Evolutionary conservation across 2,113 vertebrate species (phyloP).

Genomic region (Chiloscyllium plagiosum): DNA sequence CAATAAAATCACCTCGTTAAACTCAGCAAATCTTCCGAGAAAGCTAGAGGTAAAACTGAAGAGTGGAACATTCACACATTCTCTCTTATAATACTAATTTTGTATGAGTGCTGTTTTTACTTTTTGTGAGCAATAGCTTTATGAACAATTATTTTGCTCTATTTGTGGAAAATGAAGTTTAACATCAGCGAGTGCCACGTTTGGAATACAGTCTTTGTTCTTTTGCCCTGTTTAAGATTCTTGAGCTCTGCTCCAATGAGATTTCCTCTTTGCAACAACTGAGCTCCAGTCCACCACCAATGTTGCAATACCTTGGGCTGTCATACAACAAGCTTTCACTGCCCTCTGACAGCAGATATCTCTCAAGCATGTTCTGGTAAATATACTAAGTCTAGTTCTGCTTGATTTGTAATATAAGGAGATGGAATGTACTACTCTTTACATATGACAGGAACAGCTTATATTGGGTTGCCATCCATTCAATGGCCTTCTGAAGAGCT

Average conservation of each 20-base stretch:
- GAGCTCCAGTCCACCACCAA: constrained; percentile 46
- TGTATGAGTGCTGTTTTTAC: neutral
- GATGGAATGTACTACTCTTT: neutral
- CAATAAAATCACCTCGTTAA: constrained; percentile 64
- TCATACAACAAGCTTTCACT: constrained; percentile 61
- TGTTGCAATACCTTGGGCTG: constrained; percentile 68
- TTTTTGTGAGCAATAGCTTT: neutral
- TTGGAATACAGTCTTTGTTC: neutral
- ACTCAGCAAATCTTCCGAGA: constrained; percentile 57
- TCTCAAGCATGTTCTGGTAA: constrained; percentile 68
- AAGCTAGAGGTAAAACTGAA: constrained; percentile 60
- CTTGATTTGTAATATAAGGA: neutral
- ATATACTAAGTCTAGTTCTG: neutral
- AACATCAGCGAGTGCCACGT: neutral
- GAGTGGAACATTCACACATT: neutral
- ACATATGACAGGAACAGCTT: neutral
- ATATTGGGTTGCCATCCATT: neutral
- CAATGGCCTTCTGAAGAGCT: neutral
- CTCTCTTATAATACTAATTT: neutral
- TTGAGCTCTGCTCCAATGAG: constrained; percentile 72
- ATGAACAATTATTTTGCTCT: neutral
- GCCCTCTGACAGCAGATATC: constrained; percentile 46
- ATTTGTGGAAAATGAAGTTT: neutral
- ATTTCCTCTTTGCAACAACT: constrained; percentile 58
- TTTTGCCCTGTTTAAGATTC: constrained; percentile 53